Evolutionary conservation across 2,797 vertebrate genomes (phyloP).

Genomic region (Apogon hyalosoma): DNA sequence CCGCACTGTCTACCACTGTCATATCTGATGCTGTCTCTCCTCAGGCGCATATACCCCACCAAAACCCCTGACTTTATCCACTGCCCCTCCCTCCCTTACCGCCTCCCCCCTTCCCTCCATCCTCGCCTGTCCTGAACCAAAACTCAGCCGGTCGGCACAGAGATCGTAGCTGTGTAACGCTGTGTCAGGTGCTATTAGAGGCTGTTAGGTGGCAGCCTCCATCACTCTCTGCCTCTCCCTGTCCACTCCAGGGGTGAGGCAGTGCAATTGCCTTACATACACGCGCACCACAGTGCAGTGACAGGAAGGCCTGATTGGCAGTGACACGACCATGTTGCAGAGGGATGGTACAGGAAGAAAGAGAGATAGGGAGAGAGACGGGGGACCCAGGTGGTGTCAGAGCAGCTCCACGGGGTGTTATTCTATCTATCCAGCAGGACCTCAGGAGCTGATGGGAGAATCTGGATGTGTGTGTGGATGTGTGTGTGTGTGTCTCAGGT

Average conservation of each 20-base stretch:
- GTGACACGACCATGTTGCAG: conserved; percentile 79
- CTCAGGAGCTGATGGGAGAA: conserved; percentile 67
- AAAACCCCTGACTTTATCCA: conserved; percentile 28
- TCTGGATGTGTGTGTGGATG: conserved; percentile 48
- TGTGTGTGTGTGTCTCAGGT: conserved; percentile 68
- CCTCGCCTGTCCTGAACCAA: conserved; percentile 65
- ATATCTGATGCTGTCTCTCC: conserved; percentile 47
- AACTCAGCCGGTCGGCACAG: conserved; percentile 79
- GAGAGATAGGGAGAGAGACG: conserved; percentile 35
- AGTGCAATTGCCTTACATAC: conserved; percentile 81
- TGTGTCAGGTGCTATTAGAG: conserved; percentile 86
- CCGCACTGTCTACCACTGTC: conserved; percentile 34
- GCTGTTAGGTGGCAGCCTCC: conserved; percentile 83
- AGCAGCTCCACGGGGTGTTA: conserved; percentile 82
- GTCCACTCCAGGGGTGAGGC: conserved; percentile 83
- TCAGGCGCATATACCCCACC: conserved; percentile 45
- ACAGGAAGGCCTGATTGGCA: conserved; percentile 85
- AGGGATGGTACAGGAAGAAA: conserved; percentile 67
- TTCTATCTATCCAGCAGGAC: conserved; percentile 77
- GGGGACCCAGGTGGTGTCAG: conserved; percentile 78
- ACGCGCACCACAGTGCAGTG: conserved; percentile 68
- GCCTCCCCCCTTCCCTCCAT: conserved; percentile 28
- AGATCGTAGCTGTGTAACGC: conserved; percentile 79
- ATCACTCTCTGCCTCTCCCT: conserved; percentile 80
- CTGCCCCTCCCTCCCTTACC: neutral